Base-by-base conservation (phyloP, 1,140 invertebrate species). In the Aphis gossypii region DNA sequence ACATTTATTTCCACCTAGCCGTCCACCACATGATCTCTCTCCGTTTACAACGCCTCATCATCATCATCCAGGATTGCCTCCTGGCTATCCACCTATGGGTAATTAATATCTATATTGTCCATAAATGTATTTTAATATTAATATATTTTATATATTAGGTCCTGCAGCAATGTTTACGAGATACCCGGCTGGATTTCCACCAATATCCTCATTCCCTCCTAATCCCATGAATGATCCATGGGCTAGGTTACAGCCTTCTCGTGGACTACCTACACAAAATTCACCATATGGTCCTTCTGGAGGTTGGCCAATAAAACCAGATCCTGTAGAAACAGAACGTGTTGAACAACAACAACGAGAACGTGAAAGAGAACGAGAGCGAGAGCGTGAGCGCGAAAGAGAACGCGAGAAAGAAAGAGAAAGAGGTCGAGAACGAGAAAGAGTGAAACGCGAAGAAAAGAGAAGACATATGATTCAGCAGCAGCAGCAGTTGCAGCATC, bases 201-300 rank as follows among this genome's bases (percentile, higher is more conserved):
- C 96, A 44, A 95, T 98, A 89, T 96, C 97, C 18, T 96, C 97
- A 90, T 98, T 97, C 95, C 96, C 96, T 51, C 96, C 95, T 14
- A 94, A 95, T 41, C 95, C 95, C 38, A 94, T 94, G 92, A 95
- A 96, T 90, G 95, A 96, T 94, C 95, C 95, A 87, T 95, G 97
- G 94, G 96, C 97, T 87, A 96, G 97, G 96, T 97, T 96, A 95
- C 95, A 90, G 46, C 60, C 84, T 83, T 51, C 82, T 51, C 76
- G 60, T 51, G 60, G 90, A 38, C 51, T 76, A 38, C 90, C 90
- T 82, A 48, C 93, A 30, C 90, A 93, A 48, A 87, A 87, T 35
- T 51, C 93, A n/a, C 14, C 90, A 41, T 93, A 94, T 44, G 86
- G 89, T 7, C 91, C 91, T 38, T 11, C 87, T 7, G 46, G 89